Conservation (phyloP, 2,113 vertebrate species). For the Promerops cafer region DNA sequence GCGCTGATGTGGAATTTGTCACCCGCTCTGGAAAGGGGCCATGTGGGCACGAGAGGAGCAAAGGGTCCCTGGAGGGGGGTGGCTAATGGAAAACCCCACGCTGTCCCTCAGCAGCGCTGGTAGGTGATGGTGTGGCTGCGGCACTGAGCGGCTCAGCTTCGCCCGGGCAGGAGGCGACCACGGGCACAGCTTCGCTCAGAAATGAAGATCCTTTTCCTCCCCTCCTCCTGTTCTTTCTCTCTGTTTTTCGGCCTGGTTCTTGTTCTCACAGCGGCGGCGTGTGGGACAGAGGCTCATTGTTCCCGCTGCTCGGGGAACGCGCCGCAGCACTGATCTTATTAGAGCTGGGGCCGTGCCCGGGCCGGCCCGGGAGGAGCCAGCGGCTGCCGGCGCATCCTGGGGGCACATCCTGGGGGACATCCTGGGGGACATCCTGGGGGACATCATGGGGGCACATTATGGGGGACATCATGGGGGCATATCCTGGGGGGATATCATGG, state of each 20-base stretch:
- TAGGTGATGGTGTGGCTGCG: neutral
- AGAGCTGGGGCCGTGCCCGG: neutral
- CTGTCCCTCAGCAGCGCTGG: neutral
- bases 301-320: neutral
- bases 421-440: too few relatives aligned
- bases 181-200: neutral
- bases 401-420: neutral
- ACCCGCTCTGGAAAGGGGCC: neutral
- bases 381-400: rapidly evolving
- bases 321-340: neutral
- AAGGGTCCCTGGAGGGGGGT: neutral
- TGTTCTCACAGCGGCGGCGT: neutral
- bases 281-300: slow-evolving; percentile 57
- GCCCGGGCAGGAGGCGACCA: neutral
- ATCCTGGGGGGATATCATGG: too few relatives aligned
- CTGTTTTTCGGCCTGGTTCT: neutral
- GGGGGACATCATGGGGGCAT: neutral
- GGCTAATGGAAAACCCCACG: rapidly evolving
- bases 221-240: neutral
- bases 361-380: neutral
- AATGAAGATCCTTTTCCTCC: neutral
- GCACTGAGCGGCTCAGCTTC: neutral
- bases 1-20: neutral
- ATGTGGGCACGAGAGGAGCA: neutral
- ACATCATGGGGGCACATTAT: neutral